phyloP scores from a whole-genome alignment of 2,797 vertebrate species.

The Phalanger gymnotis region DNA sequence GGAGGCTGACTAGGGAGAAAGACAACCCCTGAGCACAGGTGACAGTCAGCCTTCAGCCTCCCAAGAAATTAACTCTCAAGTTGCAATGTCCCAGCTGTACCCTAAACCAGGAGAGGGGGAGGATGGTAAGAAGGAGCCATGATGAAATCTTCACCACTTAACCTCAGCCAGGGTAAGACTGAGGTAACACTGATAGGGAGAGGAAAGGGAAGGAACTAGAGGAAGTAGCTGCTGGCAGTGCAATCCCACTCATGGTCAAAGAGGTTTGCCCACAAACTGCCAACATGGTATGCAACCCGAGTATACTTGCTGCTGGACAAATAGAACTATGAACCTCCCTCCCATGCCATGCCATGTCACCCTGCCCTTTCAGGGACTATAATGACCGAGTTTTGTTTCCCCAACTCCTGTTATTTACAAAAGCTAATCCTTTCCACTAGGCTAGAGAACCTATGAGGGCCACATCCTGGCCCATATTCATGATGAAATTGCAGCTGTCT shows the following conservation, averaged over 20 bases:
- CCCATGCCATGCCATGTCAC: not conserved
- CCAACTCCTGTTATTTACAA: not conserved
- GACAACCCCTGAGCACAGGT: slow-evolving; percentile 42
- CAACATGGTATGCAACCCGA: slow-evolving; percentile 62
- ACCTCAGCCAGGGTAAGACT: slow-evolving; percentile 51
- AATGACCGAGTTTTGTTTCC: not conserved
- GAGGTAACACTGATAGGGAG: slow-evolving; percentile 67
- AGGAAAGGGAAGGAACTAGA: slow-evolving; percentile 76
- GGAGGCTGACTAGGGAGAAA: slow-evolving; percentile 47
- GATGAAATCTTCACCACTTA: slow-evolving; percentile 64
- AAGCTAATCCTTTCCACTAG: not conserved
- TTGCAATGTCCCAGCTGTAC: slow-evolving; percentile 78
- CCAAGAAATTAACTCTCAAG: slow-evolving; percentile 73
- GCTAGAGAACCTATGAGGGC: not conserved
- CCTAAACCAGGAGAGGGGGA: slow-evolving; percentile 15
- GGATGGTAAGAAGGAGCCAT: slow-evolving; percentile 67
- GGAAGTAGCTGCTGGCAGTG: slow-evolving; percentile 71
- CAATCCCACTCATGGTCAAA: slow-evolving; percentile 64
- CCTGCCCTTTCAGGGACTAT: not conserved
- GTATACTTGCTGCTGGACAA: not conserved
- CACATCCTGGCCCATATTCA: not conserved
- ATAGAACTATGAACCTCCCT: not conserved
- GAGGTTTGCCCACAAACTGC: slow-evolving; percentile 80
- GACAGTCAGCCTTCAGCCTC: slow-evolving; percentile 63
- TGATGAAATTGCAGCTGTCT: not conserved